These are phyloP conservation scores for Ammodytes dubius DNA, from an alignment of 2,113 vertebrate genomes.

Conservation along the genomic window DNA sequence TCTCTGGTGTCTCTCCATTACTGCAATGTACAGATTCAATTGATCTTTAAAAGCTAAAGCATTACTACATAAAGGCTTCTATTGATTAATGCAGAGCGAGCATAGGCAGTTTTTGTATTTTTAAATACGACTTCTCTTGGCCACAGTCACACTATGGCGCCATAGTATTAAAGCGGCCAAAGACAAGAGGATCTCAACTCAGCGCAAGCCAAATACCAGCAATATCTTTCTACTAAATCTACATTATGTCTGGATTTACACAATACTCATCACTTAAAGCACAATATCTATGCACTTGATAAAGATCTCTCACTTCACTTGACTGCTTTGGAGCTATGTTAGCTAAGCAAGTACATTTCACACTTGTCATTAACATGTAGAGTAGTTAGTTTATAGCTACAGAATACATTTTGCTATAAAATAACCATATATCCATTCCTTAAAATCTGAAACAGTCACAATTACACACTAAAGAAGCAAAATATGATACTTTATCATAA, in stretches of 20 bases:
- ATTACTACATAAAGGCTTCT: neutral
- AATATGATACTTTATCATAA: neutral
- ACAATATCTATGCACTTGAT: neutral
- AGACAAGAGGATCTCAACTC: neutral
- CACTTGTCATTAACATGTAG: neutral
- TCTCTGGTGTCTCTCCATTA: conserved; percentile 8
- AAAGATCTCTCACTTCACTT: neutral
- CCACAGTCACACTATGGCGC: neutral
- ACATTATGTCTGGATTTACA: neutral
- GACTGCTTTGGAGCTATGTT: neutral
- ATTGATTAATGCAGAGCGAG: conserved; percentile 5
- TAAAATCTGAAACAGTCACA: neutral
- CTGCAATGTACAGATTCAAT: neutral
- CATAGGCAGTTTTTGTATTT: neutral
- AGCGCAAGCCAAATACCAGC: neutral
- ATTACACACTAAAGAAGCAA: neutral
- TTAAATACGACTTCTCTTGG: neutral
- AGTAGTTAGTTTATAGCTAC: neutral
- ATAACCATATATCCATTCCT: neutral
- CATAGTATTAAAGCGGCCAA: neutral
- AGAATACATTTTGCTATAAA: too few relatives aligned
- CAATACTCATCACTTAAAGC: neutral
- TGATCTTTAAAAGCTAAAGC: conserved; percentile 3
- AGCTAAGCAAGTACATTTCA: neutral
- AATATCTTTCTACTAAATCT: neutral